Conservation (phyloP, 2,888 invertebrate species). For the Acanthococcus lagerstroemiae region DNA sequence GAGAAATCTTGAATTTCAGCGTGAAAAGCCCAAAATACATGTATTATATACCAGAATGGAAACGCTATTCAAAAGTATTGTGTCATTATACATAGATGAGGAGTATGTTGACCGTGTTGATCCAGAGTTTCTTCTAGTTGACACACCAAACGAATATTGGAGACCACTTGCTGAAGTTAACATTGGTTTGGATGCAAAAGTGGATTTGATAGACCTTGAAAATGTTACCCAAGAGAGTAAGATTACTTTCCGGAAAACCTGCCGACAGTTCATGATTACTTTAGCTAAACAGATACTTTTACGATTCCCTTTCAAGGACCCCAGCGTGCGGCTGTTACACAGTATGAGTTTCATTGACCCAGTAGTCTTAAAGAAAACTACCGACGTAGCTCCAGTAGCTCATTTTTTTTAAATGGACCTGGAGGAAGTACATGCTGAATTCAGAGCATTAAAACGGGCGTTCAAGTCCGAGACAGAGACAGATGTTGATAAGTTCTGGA, state of each 20-base stretch:
- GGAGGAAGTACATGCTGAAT: background rate
- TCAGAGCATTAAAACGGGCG: background rate
- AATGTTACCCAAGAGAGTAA: background rate
- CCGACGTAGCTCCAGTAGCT: background rate
- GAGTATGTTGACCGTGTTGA: background rate
- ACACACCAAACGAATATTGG: background rate
- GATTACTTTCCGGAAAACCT: background rate
- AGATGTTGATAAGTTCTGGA: background rate
- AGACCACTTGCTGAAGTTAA: background rate
- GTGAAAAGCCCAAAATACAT: background rate
- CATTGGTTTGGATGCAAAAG: background rate
- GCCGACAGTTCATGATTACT: background rate
- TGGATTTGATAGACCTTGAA: background rate
- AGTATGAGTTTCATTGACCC: background rate
- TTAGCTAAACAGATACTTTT: background rate
- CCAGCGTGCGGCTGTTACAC: background rate
- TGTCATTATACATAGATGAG: background rate
- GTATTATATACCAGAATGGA: background rate
- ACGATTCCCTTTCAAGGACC: constrained; percentile 10
- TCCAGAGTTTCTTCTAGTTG: background rate
- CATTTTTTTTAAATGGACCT: background rate
- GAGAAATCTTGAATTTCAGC: constrained; percentile 3
- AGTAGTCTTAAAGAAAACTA: background rate
- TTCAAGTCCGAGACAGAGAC: background rate
- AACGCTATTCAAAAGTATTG: background rate